Percentiles rank a stretch among this genome's conserved stretches.
phyloP scores from a whole-genome alignment of 2,888 invertebrate genomes.

The Rutpela maculata region DNA sequence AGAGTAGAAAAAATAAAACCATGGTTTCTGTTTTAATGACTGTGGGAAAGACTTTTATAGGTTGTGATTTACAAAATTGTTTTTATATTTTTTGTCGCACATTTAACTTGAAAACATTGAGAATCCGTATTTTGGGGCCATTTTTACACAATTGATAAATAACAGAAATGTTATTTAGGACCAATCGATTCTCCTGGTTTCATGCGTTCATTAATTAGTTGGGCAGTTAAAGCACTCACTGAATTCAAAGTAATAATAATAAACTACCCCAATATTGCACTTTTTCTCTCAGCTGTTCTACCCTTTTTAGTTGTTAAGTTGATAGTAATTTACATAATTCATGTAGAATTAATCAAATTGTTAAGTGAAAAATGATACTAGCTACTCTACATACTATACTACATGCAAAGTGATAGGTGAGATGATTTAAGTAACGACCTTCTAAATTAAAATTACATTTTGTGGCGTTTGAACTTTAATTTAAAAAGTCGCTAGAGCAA shows the following conservation, averaged over 20 bases:
- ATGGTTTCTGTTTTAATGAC: too few relatives aligned
- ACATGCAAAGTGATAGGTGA: slow-evolving; percentile 28
- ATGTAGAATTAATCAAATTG: slow-evolving; percentile 11
- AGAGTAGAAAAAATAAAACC: too few relatives aligned
- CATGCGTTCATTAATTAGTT: too few relatives aligned
- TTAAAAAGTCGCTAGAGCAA: slow-evolving; percentile 45
- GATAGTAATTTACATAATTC: slow-evolving; percentile 5
- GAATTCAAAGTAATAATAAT: neutral
- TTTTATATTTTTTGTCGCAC: too few relatives aligned
- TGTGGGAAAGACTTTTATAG: too few relatives aligned
- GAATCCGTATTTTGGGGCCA: too few relatives aligned
- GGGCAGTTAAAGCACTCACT: too few relatives aligned
- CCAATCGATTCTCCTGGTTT: too few relatives aligned
- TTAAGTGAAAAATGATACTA: slow-evolving; percentile 30
- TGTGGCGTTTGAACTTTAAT: neutral
- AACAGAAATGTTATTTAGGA: too few relatives aligned
- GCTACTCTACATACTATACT: slow-evolving; percentile 29
- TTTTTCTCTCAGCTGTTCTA: neutral
- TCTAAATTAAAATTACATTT: slow-evolving; percentile 9
- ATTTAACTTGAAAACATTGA: too few relatives aligned
- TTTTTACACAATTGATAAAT: too few relatives aligned
- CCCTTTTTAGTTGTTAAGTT: slow-evolving; percentile 29
- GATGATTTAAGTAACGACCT: slow-evolving; percentile 16
- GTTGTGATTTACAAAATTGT: too few relatives aligned
- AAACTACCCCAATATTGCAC: neutral